Percentiles rank a stretch among this genome's conserved stretches.
These are phyloP conservation scores for Myotis davidii DNA, from an alignment of 2,113 vertebrate genomes.

Conservation along the genomic window DNA sequence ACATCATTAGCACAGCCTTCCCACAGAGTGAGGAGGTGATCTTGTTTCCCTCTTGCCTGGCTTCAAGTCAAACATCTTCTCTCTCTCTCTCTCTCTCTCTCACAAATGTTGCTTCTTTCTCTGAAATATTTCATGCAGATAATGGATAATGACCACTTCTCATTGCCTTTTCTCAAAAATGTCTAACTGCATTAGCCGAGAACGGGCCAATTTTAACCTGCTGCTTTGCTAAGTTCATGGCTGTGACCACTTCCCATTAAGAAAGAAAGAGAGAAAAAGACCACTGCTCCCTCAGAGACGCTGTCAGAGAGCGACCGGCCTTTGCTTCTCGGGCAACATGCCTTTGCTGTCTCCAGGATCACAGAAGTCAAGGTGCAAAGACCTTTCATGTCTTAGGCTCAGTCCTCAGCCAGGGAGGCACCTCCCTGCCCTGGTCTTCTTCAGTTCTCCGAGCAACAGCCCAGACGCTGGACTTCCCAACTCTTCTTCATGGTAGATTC, in stretches of 20 bases:
- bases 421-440: neutral
- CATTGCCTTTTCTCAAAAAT: constrained; percentile 84
- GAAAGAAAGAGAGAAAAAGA: constrained; percentile 31
- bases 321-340: neutral
- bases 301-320: constrained; percentile 26
- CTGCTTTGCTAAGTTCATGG: constrained; percentile 77
- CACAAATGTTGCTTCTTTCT: constrained; percentile 82
- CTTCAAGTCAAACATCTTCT: constrained; percentile 83
- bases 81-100: neutral
- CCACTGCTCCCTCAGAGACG: constrained; percentile 30
- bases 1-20: constrained; percentile 74
- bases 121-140: constrained; percentile 86
- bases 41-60: constrained; percentile 84
- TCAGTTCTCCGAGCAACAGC: accelerated
- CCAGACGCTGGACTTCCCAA: neutral
- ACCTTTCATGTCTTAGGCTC: neutral
- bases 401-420: accelerated
- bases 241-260: constrained; percentile 74
- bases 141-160: constrained; percentile 89
- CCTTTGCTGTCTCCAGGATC: neutral
- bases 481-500: neutral
- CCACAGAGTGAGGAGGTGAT: constrained; percentile 79
- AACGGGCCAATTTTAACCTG: constrained; percentile 81
- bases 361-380: neutral
- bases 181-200: constrained; percentile 86